Percentiles rank a stretch among this genome's conserved stretches.
phyloP scores from a whole-genome alignment of 2,113 vertebrate genomes.

The Mormyrus lacerda region DNA sequence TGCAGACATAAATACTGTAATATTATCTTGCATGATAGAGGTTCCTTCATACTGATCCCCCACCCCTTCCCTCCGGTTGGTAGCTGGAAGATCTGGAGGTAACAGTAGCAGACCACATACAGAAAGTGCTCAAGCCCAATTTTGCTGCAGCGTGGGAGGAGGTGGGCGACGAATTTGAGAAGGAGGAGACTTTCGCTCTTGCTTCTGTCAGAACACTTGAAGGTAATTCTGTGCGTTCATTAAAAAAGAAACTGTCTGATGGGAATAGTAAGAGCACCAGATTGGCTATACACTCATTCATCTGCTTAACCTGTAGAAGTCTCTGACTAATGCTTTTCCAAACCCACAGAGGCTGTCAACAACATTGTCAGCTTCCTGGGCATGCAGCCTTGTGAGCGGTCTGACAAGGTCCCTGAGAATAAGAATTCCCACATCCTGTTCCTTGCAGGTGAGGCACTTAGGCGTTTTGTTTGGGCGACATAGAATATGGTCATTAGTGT shows the following conservation, averaged over 20 bases:
- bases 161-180: constrained; percentile 88
- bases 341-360: constrained; percentile 77
- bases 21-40: not conserved
- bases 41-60: not conserved
- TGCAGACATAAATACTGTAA: not conserved
- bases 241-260: not conserved
- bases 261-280: not conserved
- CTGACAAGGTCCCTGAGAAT: constrained; percentile 95
- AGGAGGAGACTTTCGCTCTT: constrained; percentile 93
- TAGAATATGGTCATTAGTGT: not conserved
- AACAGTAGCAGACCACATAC: constrained; percentile 85
- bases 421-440: constrained; percentile 91
- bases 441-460: constrained; percentile 72
- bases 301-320: not conserved
- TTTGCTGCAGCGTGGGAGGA: constrained; percentile 96
- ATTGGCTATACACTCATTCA: not conserved
- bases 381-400: constrained; percentile 96
- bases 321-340: not conserved
- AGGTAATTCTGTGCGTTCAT: constrained; percentile 54
- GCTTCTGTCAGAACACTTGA: constrained; percentile 86
- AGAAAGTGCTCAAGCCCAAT: constrained; percentile 90
- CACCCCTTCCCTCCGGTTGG: not conserved
- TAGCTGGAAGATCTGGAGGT: constrained; percentile 94
- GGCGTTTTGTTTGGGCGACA: not conserved
- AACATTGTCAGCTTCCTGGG: constrained; percentile 94